Conservation (phyloP, 2,113 vertebrate genomes). For the Gambusia holbrooki region DNA sequence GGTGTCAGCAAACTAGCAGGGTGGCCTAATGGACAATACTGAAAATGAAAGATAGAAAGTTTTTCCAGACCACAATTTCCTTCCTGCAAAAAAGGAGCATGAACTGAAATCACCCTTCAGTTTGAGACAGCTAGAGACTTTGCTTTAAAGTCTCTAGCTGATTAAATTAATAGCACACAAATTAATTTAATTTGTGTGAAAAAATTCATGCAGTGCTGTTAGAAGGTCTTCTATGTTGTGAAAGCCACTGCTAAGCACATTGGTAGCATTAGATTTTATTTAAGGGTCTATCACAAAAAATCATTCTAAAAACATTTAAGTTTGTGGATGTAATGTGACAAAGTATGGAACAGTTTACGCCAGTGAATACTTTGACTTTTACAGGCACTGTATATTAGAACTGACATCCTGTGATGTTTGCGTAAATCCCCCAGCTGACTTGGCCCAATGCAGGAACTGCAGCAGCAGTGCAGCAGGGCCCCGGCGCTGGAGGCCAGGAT, state of each 20-base stretch:
- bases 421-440: conserved; percentile 36
- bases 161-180: too few species aligned
- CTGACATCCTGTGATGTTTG: conserved; percentile 56
- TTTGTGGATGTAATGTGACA: neutral
- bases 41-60: conserved; percentile 38
- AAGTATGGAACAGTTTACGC: neutral
- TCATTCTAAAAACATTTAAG: neutral
- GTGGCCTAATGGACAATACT: conserved; percentile 33
- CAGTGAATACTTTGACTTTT: neutral
- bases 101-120: conserved; percentile 37
- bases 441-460: conserved; percentile 51
- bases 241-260: conserved; percentile 18
- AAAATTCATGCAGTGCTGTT: conserved; percentile 2
- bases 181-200: neutral
- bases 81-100: conserved; percentile 8
- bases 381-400: conserved; percentile 35
- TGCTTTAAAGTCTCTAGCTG: too few species aligned
- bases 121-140: neutral
- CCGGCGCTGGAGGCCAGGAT: conserved; percentile 47
- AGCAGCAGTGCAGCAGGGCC: conserved; percentile 58
- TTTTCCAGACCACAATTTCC: conserved; percentile 25
- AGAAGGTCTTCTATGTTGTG: conserved; percentile 39
- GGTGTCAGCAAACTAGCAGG: conserved; percentile 7
- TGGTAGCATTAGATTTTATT: neutral
- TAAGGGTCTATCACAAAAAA: neutral